Conservation (phyloP, 2,113 vertebrate species). For the Quiscalus mexicanus region DNA sequence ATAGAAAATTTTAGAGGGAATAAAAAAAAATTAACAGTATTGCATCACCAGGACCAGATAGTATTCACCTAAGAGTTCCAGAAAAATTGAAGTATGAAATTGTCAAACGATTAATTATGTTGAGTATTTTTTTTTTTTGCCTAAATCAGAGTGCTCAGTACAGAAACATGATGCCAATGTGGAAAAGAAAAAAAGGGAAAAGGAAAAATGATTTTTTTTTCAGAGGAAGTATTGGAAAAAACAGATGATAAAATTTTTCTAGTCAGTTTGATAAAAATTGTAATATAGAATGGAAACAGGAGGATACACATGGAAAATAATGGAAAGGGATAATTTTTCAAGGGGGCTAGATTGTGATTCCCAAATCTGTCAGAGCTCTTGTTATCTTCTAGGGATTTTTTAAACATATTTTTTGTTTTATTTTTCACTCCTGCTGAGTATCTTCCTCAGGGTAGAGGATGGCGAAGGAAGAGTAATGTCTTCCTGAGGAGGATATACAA, state of each 20-base stretch:
- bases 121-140: background rate
- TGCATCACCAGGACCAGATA: background rate
- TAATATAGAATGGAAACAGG: background rate
- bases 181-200: no score
- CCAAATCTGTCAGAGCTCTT: background rate
- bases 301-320: background rate
- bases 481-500: background rate
- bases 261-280: background rate
- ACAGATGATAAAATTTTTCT: background rate
- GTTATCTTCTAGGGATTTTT: background rate
- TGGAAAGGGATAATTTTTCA: background rate
- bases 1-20: background rate
- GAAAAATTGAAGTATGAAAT: background rate
- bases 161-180: background rate
- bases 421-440: background rate
- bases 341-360: background rate
- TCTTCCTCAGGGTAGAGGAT: background rate
- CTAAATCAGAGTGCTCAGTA: background rate
- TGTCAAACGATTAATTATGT: background rate
- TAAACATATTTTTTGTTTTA: background rate
- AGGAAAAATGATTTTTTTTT: background rate
- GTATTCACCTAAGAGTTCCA: background rate
- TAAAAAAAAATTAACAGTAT: background rate
- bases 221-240: background rate
- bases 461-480: background rate